Evolutionary conservation across 1,140 invertebrate genomes (phyloP).

Genomic region (Grapholita molesta): DNA sequence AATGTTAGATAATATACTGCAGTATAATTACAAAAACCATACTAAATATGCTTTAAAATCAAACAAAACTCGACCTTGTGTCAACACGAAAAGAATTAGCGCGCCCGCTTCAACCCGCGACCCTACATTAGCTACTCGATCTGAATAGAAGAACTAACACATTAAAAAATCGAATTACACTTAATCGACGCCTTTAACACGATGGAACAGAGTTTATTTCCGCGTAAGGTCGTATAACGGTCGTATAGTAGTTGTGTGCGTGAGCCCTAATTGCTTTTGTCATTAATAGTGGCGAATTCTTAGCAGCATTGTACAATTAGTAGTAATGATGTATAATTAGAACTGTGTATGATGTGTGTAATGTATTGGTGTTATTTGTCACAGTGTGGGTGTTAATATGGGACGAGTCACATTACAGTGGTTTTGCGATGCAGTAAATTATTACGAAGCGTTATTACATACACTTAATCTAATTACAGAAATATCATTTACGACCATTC

Average conservation of each 20-base stretch:
- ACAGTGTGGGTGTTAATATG: constrained; percentile 17
- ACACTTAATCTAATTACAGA: background rate
- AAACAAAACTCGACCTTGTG: background rate
- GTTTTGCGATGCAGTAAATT: background rate
- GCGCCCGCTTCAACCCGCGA: background rate
- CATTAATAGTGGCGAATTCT: constrained; percentile 76
- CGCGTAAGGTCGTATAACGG: background rate
- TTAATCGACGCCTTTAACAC: background rate
- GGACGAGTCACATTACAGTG: background rate
- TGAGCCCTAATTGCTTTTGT: constrained; percentile 74
- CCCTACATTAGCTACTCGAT: background rate
- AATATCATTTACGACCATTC: too few species aligned
- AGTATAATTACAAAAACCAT: background rate
- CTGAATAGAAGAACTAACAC: constrained; percentile 1
- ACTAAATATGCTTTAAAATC: background rate
- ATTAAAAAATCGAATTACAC: constrained; percentile 6
- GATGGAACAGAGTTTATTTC: background rate
- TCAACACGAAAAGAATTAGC: background rate
- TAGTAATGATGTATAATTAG: constrained; percentile 76
- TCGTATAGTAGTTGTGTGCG: constrained; percentile 42
- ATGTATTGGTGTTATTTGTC: constrained; percentile 19
- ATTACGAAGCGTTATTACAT: background rate
- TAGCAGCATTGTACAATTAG: constrained; percentile 73
- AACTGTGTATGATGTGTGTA: constrained; percentile 3
- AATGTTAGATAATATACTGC: background rate